Conservation (phyloP, 2,888 invertebrate species). For the Hydriomena furcata region DNA sequence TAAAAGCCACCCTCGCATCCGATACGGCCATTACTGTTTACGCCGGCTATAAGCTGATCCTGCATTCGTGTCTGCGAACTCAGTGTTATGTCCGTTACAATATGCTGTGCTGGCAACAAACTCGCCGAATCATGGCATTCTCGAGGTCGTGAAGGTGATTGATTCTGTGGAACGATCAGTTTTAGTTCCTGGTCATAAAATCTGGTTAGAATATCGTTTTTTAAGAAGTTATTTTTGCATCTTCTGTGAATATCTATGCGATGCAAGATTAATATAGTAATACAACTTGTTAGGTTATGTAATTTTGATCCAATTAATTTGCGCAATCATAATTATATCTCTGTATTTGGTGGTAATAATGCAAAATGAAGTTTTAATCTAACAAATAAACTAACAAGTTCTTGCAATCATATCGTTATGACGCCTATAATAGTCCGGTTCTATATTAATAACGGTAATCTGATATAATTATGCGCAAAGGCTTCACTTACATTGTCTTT, state of each 20-base stretch:
- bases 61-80: slow-evolving; percentile 47
- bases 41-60: slow-evolving; percentile 50
- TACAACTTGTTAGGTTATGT: too few species aligned
- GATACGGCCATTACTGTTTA: slow-evolving; percentile 49
- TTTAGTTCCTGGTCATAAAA: slow-evolving; percentile 19
- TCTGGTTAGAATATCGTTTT: too few species aligned
- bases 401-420: slow-evolving; percentile 51
- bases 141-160: slow-evolving; percentile 3
- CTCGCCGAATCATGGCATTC: slow-evolving; percentile 2
- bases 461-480: slow-evolving; percentile 17
- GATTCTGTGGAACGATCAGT: slow-evolving; percentile 6
- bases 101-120: slow-evolving; percentile 19
- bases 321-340: too few species aligned
- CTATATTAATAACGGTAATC: slow-evolving; percentile 19
- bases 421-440: slow-evolving; percentile 43
- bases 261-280: too few species aligned
- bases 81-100: slow-evolving; percentile 24
- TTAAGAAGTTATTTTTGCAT: too few species aligned
- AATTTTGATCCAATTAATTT: too few species aligned
- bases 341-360: too few species aligned
- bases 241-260: too few species aligned
- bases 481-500: slow-evolving; percentile 17
- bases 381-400: slow-evolving; percentile 50
- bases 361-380: slow-evolving; percentile 28
- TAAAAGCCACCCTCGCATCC: slow-evolving; percentile 36